Evolutionary conservation across 2,113 vertebrate species (phyloP).

Genomic region (Pygoscelis antarcticus): DNA sequence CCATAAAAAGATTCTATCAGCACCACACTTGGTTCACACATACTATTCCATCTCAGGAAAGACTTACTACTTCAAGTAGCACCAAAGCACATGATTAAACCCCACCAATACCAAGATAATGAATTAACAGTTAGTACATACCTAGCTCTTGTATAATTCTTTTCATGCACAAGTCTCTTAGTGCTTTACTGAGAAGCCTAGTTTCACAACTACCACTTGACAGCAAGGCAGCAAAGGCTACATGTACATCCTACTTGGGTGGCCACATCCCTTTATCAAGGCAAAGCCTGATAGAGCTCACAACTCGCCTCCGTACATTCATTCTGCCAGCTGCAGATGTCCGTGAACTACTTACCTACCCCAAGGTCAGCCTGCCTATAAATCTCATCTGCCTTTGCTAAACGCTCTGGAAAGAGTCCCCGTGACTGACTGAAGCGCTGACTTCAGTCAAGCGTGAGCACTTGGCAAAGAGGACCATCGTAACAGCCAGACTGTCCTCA

Average conservation of each 20-base stretch:
- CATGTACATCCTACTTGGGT: neutral
- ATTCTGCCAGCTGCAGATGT: neutral
- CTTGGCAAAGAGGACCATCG: neutral
- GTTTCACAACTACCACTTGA: neutral
- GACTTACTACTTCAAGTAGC: neutral
- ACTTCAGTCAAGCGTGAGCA: neutral
- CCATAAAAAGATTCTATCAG: neutral
- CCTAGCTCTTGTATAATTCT: neutral
- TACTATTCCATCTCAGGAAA: neutral
- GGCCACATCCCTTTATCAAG: neutral
- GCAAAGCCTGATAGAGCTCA: neutral
- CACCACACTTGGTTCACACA: neutral
- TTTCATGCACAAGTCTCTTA: neutral
- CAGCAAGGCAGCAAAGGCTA: neutral
- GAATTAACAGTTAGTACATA: neutral
- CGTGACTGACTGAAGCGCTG: accelerated
- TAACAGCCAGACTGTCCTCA: neutral
- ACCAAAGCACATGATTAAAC: neutral
- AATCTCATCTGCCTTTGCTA: neutral
- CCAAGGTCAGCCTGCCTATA: neutral
- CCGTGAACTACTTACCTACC: neutral
- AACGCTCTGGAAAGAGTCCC: neutral
- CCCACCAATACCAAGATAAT: neutral
- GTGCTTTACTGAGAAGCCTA: neutral
- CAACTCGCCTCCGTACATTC: neutral